Base-by-base conservation (phyloP, 2,797 vertebrate species). In the Sus cebifrons region DNA sequence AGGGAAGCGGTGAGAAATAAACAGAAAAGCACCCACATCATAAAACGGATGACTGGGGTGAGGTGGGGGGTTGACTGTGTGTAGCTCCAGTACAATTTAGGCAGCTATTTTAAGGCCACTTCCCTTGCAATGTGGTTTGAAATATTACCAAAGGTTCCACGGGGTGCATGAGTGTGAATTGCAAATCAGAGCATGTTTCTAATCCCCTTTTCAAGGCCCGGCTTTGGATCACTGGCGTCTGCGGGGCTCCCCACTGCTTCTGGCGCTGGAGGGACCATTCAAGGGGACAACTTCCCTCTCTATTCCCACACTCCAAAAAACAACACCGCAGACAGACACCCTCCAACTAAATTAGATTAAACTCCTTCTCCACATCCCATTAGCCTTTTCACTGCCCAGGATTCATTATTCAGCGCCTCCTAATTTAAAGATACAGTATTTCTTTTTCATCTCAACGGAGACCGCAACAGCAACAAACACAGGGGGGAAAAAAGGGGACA, bases 261-360 rank as follows among this genome's bases (percentile, higher is more conserved):
- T 99, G 99, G 99, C 99, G 99, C 99, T 98, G 99, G 99, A 99
- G 99, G 98, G 98, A 98, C 99, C 99, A 99, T 99, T 99, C 99
- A 99, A 98, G 97, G 97, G 98, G 97, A 96, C 99, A 98, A 98
- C 98, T 99, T 99, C 99, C 98, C 99, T 99, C 99, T 99, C 99
- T 99, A 99, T 99, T 99, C 99, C 99, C 99, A 99, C 99, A 99
- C 99, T 99, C 99, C 99, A 98, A 98, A 97, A 99, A 98, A 98
- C 98, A 99, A 99, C 99, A 98, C 98, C 96, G 98, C 98, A 98
- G 99, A 98, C 99, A 98, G 98, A 99, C 99, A 99, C 99, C 98
- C 99, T 99, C 99, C 99, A 99, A 99, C 99, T 99, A 99, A 99
- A 99, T 99, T 99, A 99, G 99, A 99, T 99, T 99, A 99, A 99